phyloP scores from a whole-genome alignment of 1,140 invertebrate species.

The Drosophila ogumai region DNA sequence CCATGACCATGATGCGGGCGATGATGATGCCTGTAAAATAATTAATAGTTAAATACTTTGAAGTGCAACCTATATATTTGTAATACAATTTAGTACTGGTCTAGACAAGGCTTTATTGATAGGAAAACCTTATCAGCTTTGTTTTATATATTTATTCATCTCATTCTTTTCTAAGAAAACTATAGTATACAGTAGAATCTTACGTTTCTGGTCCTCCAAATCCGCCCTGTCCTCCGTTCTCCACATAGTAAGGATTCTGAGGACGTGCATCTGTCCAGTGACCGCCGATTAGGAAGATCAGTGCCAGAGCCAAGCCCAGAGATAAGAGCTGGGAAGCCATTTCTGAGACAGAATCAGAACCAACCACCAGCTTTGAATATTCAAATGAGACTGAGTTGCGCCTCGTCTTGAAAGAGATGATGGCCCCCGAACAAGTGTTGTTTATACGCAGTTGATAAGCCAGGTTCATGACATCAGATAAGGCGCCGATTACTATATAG shows the following conservation, averaged over 20 bases:
- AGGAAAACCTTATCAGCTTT: background rate
- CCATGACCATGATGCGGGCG: constrained; percentile 6
- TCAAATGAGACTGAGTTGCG: constrained; percentile 46
- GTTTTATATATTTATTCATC: background rate
- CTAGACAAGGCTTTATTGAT: background rate
- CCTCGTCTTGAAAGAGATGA: background rate
- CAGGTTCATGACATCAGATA: constrained; percentile 45
- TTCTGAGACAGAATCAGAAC: background rate
- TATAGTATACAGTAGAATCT: background rate
- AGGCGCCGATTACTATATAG: constrained; percentile 6
- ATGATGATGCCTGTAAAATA: constrained; percentile 14
- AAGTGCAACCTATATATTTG: background rate
- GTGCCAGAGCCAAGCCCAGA: constrained; percentile 10
- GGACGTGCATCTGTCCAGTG: constrained; percentile 36
- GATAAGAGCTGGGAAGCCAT: constrained; percentile 60
- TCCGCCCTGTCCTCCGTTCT: background rate
- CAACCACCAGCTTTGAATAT: constrained; percentile 21
- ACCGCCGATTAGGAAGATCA: constrained; percentile 54
- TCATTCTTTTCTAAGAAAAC: background rate
- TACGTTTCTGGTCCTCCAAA: constrained; percentile 5
- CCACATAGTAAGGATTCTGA: constrained; percentile 42
- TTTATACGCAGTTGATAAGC: constrained; percentile 26
- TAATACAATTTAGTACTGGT: background rate
- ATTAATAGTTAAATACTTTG: background rate
- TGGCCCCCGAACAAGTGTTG: background rate